phyloP scores from a whole-genome alignment of 2,797 vertebrate species.

The Diplodus sargus region DNA sequence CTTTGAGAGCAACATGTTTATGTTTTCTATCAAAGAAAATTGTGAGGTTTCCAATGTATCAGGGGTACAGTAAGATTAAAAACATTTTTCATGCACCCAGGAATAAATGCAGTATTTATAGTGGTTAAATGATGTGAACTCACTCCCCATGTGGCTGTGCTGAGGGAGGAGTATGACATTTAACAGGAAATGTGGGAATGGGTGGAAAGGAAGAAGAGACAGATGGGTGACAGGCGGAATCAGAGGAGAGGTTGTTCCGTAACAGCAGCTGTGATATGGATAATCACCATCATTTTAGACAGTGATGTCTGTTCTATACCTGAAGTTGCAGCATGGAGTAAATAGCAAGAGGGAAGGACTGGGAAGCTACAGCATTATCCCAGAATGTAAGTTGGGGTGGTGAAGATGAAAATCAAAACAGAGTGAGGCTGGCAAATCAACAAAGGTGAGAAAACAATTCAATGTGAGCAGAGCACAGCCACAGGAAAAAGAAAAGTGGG shows the following conservation, averaged over 20 bases:
- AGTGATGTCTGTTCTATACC: constrained; percentile 63
- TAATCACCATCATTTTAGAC: constrained; percentile 60
- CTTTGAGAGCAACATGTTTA: constrained; percentile 30
- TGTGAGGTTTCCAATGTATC: constrained; percentile 39
- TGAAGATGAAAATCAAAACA: neutral
- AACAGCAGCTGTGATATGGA: constrained; percentile 42
- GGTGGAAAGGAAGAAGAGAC: constrained; percentile 36
- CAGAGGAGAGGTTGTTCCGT: constrained; percentile 41
- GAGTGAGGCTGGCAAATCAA: constrained; percentile 22
- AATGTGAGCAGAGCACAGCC: constrained; percentile 21
- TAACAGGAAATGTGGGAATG: constrained; percentile 41
- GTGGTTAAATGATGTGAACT: constrained; percentile 60
- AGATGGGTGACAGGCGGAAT: constrained; percentile 47
- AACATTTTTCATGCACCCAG: constrained; percentile 34
- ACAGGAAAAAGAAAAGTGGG: constrained; percentile 5
- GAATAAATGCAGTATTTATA: constrained; percentile 59
- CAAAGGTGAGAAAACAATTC: constrained; percentile 24
- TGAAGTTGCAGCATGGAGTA: constrained; percentile 5
- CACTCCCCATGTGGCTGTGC: constrained; percentile 43
- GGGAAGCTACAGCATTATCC: neutral
- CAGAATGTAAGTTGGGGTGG: constrained; percentile 15
- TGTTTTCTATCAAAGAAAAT: constrained; percentile 41
- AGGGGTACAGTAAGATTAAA: constrained; percentile 37
- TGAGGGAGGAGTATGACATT: constrained; percentile 51
- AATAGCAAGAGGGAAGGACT: neutral